Percentiles rank a stretch among this genome's conserved stretches.
These are phyloP conservation scores for Cotesia congregata DNA, from an alignment of 2,888 invertebrate species.

Conservation along the genomic window DNA sequence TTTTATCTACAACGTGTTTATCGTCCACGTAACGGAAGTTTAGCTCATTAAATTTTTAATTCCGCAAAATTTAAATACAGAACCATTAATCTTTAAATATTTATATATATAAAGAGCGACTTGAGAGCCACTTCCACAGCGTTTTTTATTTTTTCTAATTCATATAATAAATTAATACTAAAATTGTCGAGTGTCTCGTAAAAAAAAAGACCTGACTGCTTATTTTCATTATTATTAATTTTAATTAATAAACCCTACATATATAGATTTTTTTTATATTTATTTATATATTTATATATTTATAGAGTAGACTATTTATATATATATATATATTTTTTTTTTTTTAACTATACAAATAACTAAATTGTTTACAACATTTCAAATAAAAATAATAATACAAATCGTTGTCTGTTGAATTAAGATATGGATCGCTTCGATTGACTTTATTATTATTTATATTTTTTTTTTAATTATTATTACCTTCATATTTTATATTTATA, in stretches of 20 bases:
- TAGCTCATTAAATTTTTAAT: neutral
- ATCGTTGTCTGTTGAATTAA: constrained; percentile 65
- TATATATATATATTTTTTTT: constrained; percentile 45
- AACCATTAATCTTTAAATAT: neutral
- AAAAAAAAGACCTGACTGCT: constrained; percentile 10
- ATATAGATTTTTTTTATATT: constrained; percentile 38
- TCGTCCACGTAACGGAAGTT: neutral
- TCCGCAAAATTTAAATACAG: neutral
- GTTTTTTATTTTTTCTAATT: neutral
- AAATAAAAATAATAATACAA: constrained; percentile 58
- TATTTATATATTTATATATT: constrained; percentile 45
- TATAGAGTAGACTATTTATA: constrained; percentile 48
- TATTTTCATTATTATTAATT: constrained; percentile 21
- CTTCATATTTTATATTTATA: neutral
- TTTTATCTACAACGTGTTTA: constrained; percentile 15
- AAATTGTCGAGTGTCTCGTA: constrained; percentile 7
- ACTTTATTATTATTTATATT: neutral
- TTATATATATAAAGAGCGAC: neutral
- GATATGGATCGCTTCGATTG: constrained; percentile 66
- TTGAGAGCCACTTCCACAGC: constrained; percentile 13
- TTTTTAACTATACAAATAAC: constrained; percentile 52
- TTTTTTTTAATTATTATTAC: neutral
- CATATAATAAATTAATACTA: constrained; percentile 23
- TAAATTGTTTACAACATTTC: constrained; percentile 39
- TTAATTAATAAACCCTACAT: constrained; percentile 46